Conservation (phyloP, 2,113 vertebrate species). For the Callaeas wilsoni region DNA sequence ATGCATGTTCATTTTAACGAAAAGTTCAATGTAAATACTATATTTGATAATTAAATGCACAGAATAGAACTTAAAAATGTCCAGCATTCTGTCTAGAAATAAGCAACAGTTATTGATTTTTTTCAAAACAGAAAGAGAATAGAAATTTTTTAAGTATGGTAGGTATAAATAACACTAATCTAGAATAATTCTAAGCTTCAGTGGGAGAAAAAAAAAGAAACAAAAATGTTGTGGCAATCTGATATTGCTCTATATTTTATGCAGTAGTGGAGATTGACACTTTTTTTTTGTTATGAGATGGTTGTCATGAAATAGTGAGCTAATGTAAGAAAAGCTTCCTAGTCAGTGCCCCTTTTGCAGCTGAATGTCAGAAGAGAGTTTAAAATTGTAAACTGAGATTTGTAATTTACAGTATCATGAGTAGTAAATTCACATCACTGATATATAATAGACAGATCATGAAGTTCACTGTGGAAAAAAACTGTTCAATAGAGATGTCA, state of each 20-base stretch:
- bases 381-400: neutral
- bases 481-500: neutral
- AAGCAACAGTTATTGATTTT: neutral
- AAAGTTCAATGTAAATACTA: neutral
- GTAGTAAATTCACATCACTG: neutral
- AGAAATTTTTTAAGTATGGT: neutral
- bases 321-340: neutral
- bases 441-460: neutral
- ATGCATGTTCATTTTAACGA: neutral
- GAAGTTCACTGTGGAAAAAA: neutral
- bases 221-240: neutral
- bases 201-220: no score
- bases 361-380: neutral
- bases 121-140: accelerated
- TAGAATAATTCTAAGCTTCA: neutral
- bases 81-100: neutral
- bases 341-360: neutral
- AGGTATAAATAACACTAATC: neutral
- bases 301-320: neutral
- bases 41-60: neutral
- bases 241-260: neutral
- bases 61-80: neutral
- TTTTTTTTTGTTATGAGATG: neutral
- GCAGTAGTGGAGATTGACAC: neutral
- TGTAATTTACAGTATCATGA: neutral